Base-by-base conservation (phyloP, 2,888 invertebrate genomes). In the Eulithis testata region DNA sequence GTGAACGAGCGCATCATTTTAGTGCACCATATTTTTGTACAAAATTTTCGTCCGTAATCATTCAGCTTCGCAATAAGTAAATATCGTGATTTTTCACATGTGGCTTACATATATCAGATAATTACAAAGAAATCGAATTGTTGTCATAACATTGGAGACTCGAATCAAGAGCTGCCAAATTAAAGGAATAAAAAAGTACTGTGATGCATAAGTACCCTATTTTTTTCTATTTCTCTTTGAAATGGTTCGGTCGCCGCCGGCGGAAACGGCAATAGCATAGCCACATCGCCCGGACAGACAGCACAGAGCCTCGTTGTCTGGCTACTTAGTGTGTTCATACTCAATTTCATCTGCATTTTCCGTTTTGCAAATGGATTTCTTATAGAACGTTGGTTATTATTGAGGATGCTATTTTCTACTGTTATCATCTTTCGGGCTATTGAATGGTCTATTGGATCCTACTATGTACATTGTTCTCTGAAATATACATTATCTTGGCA, bases 221-320 rank as follows among this genome's bases (percentile, higher is more conserved):
- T 59, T 49, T 37, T 3, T 8, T 40, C 9, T 40, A 7, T 40
- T 54, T 54, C 55, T 57, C 56, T 52, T 63, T 63, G 62, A 60
- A 86, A 84, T 86, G 85, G 81, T 80, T 79, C 79, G 85, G 88
- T 82, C 90, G 91, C 87, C 91, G 91, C 91, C 91, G 91, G 88
- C 91, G 92, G 91, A 91, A 87, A 87, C 81, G 70, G 73, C 81
- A 86, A 85, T 81, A 84, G 80, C 82, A 78, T 81, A 77, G 83
- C 80, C 86, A 84, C 89, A 86, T 66, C 50, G 53, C 53, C 53
- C 36, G 58, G 53, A 49, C 80, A 66, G 76, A 75, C 72, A 8
- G 77, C 77, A 87, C 84, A 87, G 77, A 75, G 74, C 75, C 74
- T 79, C 80, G 73, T 82, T 86, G 87, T 88, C 76, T 73, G 59